Evolutionary conservation across 1,140 invertebrate genomes (phyloP).

Genomic region (Ostrea edulis): DNA sequence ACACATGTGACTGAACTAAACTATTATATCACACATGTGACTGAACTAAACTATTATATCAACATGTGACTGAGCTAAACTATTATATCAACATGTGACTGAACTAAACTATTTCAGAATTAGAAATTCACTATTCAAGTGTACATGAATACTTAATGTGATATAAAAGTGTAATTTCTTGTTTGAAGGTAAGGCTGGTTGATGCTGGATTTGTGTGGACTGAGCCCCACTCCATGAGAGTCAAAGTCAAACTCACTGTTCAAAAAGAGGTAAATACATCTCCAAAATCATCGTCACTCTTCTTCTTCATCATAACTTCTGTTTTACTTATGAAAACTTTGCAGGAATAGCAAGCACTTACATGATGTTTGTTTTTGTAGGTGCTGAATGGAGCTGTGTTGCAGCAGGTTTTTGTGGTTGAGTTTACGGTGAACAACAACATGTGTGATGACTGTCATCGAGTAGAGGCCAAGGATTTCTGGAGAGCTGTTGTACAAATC

Average conservation of each 20-base stretch:
- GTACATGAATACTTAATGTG: not conserved
- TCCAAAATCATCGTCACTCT: too few relatives aligned
- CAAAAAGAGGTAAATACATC: constrained; percentile 92
- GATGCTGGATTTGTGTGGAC: constrained; percentile 99
- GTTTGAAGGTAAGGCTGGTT: constrained; percentile 84
- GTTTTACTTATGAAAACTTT: not conserved
- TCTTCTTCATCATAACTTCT: too few relatives aligned
- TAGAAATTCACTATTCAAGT: not conserved
- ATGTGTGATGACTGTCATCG: constrained; percentile 99
- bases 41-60: not conserved
- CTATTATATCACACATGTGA: too few relatives aligned
- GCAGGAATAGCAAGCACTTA: not conserved
- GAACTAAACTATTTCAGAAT: not conserved
- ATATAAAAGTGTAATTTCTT: not conserved
- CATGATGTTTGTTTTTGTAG: constrained; percentile 56
- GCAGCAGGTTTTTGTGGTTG: constrained; percentile 90
- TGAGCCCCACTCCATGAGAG: constrained; percentile 98
- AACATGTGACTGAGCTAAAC: too few relatives aligned
- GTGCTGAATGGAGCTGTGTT: constrained; percentile 81
- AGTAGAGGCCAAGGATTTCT: constrained; percentile 98
- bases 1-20: not conserved
- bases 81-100: not conserved
- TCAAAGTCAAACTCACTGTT: constrained; percentile 98
- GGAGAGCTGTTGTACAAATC: constrained; percentile 91
- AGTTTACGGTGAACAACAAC: constrained; percentile 93